Percentiles rank a stretch among this genome's conserved stretches.
Evolutionary conservation across 2,113 vertebrate species (phyloP).

Genomic region (Chroicocephalus ridibundus): DNA sequence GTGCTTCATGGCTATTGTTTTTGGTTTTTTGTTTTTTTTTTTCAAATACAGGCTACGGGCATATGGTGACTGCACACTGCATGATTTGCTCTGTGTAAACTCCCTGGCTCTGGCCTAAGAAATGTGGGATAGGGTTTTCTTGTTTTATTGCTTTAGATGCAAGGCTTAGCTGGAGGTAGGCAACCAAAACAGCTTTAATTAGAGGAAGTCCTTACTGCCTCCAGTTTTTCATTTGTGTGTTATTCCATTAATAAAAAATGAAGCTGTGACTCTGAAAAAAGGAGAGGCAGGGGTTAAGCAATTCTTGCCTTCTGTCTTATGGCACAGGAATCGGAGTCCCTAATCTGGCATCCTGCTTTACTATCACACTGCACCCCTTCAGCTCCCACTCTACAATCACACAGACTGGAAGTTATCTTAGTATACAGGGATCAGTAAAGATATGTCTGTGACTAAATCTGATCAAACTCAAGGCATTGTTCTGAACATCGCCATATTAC

Average conservation of each 20-base stretch:
- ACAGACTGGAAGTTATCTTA: background rate
- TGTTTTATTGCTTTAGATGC: background rate
- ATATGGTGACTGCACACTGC: background rate
- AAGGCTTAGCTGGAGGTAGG: background rate
- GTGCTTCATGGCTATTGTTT: background rate
- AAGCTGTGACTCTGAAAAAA: background rate
- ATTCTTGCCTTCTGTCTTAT: background rate
- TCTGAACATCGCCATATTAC: background rate
- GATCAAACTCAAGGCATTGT: background rate
- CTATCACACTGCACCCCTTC: background rate
- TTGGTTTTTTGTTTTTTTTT: too few relatives aligned
- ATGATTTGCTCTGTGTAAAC: background rate
- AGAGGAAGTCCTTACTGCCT: background rate
- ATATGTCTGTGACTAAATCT: background rate
- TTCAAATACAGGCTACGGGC: background rate
- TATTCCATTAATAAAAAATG: background rate
- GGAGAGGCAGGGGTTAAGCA: background rate
- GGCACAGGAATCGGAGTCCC: background rate
- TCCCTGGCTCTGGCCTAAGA: background rate
- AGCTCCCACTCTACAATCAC: accelerated
- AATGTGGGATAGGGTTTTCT: background rate
- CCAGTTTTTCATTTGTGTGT: background rate
- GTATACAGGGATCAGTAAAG: background rate
- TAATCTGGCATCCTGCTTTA: background rate
- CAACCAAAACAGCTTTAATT: background rate